Conservation (phyloP, 1,140 invertebrate species). For the Drosophila miranda region DNA sequence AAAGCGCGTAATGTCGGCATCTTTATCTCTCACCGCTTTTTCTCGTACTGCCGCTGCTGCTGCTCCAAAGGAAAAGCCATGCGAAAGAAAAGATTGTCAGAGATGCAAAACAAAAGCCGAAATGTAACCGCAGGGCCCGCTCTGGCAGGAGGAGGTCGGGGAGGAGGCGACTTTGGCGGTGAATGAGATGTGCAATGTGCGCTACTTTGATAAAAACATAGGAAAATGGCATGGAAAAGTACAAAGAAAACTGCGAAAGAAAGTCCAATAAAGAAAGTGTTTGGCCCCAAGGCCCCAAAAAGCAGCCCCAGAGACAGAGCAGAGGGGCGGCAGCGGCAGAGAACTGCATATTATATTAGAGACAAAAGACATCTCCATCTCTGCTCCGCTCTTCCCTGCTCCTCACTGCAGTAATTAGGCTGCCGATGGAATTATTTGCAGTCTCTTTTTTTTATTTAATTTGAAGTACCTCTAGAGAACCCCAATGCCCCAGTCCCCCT, state of each 20-base stretch:
- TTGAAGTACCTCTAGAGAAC: constrained; percentile 9
- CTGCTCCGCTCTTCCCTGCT: too few relatives aligned
- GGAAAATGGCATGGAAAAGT: constrained; percentile 21
- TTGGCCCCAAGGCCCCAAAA: constrained; percentile 64
- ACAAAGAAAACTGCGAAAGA: constrained; percentile 51
- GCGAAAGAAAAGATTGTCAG: constrained; percentile 56
- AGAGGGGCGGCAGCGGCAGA: background rate
- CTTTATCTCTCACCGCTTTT: constrained; percentile 40
- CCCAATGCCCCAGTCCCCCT: background rate
- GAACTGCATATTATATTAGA: constrained; percentile 58
- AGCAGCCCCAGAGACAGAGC: constrained; percentile 6
- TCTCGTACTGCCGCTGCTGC: background rate
- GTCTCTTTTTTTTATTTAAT: constrained; percentile 26
- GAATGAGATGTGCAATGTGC: constrained; percentile 47
- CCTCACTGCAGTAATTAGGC: constrained; percentile 63
- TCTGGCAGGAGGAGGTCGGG: background rate
- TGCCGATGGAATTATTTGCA: constrained; percentile 41
- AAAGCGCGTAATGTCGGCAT: constrained; percentile 68
- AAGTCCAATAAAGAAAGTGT: constrained; percentile 76
- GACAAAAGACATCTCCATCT: constrained; percentile 19
- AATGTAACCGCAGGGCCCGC: constrained; percentile 46
- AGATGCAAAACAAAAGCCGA: constrained; percentile 65
- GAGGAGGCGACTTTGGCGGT: background rate
- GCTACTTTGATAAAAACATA: constrained; percentile 51
- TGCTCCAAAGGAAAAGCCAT: constrained; percentile 37